Evolutionary conservation across 1,140 invertebrate species (phyloP).

Genomic region (Cataglyphis hispanica): DNA sequence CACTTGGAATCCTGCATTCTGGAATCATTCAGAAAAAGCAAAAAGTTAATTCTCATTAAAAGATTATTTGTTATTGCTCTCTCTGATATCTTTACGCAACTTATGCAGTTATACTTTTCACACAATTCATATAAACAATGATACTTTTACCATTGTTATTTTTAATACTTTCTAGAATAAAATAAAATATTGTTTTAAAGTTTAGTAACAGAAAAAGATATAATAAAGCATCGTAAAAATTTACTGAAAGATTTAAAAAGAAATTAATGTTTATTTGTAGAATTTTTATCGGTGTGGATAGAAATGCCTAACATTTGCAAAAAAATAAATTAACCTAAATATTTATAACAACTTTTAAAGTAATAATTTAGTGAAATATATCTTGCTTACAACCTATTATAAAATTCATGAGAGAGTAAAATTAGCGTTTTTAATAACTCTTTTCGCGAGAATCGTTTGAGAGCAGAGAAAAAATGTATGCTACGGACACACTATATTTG

Average conservation of each 20-base stretch:
- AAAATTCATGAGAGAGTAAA: background rate
- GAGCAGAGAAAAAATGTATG: slow-evolving; percentile 53
- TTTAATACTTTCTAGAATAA: background rate
- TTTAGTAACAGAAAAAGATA: background rate
- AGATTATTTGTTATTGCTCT: background rate
- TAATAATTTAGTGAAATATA: background rate
- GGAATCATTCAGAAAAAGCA: slow-evolving; percentile 54
- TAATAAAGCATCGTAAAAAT: background rate
- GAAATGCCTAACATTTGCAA: background rate
- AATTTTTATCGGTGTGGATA: background rate
- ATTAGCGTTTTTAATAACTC: slow-evolving; percentile 30
- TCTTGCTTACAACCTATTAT: slow-evolving; percentile 29
- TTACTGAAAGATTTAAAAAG: background rate
- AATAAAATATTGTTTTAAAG: background rate
- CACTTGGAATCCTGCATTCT: slow-evolving; percentile 78
- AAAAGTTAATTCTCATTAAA: background rate
- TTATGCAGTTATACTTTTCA: background rate
- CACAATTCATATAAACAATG: background rate
- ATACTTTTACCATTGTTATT: background rate
- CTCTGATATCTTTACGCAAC: background rate
- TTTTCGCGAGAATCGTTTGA: slow-evolving; percentile 3
- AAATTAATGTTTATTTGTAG: background rate
- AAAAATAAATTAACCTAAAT: slow-evolving; percentile 20
- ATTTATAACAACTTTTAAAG: background rate
- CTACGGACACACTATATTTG: slow-evolving; percentile 21